Evolutionary conservation across 2,113 vertebrate species (phyloP).

Genomic region (Bufo bufo): DNA sequence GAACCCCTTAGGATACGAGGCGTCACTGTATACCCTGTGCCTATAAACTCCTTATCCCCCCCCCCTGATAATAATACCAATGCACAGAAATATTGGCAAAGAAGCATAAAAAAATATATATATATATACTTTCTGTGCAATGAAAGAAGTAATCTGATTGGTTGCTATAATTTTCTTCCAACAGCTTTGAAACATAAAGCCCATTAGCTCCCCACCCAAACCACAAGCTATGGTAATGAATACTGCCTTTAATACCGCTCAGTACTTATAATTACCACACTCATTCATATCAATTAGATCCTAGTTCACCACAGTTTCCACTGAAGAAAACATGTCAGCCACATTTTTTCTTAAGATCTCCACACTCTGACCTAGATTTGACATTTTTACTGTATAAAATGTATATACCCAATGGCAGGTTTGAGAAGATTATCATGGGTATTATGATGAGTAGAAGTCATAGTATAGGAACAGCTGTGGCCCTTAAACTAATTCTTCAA

Average conservation of each 20-base stretch:
- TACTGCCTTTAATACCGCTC: background rate
- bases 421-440: background rate
- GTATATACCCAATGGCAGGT: background rate
- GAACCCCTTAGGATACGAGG: too few relatives aligned
- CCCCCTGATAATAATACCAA: too few relatives aligned
- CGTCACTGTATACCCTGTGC: too few relatives aligned
- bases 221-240: background rate
- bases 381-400: background rate
- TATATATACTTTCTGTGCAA: background rate
- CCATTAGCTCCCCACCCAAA: background rate
- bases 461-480: background rate
- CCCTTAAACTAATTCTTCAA: background rate
- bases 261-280: background rate
- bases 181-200: background rate
- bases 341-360: background rate
- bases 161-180: background rate
- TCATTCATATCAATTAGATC: constrained; percentile 26
- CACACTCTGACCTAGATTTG: background rate
- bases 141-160: background rate
- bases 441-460: background rate
- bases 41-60: too few relatives aligned
- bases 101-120: too few relatives aligned
- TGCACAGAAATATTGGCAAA: too few relatives aligned
- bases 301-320: background rate
- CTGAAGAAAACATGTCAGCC: background rate